Conservation (phyloP, 2,888 invertebrate genomes). For the Agonopterix alstromeriana region DNA sequence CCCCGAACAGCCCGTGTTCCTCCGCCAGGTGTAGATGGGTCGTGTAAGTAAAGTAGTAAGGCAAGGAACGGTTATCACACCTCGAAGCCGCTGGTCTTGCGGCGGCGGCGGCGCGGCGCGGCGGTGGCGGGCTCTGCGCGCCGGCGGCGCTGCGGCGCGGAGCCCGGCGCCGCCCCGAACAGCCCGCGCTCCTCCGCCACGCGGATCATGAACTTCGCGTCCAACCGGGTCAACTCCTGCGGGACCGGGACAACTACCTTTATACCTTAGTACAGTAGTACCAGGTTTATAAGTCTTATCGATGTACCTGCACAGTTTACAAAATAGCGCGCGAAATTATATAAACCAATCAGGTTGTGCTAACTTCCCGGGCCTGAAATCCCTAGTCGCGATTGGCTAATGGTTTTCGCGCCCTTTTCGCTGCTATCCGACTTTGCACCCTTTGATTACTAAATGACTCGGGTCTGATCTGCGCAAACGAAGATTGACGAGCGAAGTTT, state of each 20-base stretch:
- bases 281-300: too few relatives aligned
- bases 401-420: too few relatives aligned
- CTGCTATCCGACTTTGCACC: too few relatives aligned
- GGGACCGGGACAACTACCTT: neutral
- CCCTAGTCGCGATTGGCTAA: too few relatives aligned
- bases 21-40: slow-evolving; percentile 76
- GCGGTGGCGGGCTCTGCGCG: slow-evolving; percentile 37
- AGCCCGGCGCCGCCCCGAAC: slow-evolving; percentile 76
- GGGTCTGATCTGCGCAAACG: too few relatives aligned
- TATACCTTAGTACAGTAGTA: too few relatives aligned
- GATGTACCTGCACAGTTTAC: too few relatives aligned
- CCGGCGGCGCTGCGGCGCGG: slow-evolving; percentile 51
- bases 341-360: too few relatives aligned
- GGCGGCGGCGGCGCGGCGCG: slow-evolving; percentile 43
- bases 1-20: slow-evolving; percentile 85
- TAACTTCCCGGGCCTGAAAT: too few relatives aligned
- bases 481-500: too few relatives aligned
- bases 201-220: slow-evolving; percentile 89
- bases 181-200: slow-evolving; percentile 88
- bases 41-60: neutral
- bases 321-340: too few relatives aligned
- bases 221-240: slow-evolving; percentile 84
- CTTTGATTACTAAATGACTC: too few relatives aligned
- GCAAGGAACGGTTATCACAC: slow-evolving; percentile 16
- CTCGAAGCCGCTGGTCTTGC: slow-evolving; percentile 49